Evolutionary conservation across 1,140 invertebrate species (phyloP).

Genomic region (Cyphomyrmex costatus): DNA sequence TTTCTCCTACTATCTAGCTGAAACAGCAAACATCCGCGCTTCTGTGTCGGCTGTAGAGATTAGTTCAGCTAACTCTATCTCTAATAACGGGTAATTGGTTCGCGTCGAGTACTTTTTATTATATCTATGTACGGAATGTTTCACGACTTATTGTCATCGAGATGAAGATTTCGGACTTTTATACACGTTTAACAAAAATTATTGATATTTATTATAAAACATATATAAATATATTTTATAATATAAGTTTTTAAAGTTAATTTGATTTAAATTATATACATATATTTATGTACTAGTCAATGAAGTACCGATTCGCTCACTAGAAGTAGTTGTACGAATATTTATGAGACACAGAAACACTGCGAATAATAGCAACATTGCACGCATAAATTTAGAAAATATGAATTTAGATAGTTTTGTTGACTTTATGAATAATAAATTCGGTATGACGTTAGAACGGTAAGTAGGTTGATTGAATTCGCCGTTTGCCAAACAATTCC

Average conservation of each 20-base stretch:
- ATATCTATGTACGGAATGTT: background rate
- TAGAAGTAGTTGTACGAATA: slow-evolving; percentile 12
- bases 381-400: slow-evolving; percentile 51
- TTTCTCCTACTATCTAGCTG: slow-evolving; percentile 38
- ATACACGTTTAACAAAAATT: background rate
- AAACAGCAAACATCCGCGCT: slow-evolving; percentile 57
- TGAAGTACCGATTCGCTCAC: background rate
- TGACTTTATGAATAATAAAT: slow-evolving; percentile 59
- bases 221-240: background rate
- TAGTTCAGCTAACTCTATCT: slow-evolving; percentile 46
- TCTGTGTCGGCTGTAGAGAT: slow-evolving; percentile 32
- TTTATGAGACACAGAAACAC: background rate
- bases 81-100: slow-evolving; percentile 47
- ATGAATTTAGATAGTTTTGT: slow-evolving; percentile 27
- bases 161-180: background rate
- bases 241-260: background rate
- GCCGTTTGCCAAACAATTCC: slow-evolving; percentile 50
- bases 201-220: background rate
- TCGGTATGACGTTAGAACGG: background rate
- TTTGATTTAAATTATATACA: background rate
- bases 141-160: background rate
- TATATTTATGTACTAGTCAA: background rate
- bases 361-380: background rate
- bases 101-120: slow-evolving; percentile 42
- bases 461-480: slow-evolving; percentile 58